Base-by-base conservation (phyloP, 1,140 invertebrate species). In the Drosophila serrata region DNA sequence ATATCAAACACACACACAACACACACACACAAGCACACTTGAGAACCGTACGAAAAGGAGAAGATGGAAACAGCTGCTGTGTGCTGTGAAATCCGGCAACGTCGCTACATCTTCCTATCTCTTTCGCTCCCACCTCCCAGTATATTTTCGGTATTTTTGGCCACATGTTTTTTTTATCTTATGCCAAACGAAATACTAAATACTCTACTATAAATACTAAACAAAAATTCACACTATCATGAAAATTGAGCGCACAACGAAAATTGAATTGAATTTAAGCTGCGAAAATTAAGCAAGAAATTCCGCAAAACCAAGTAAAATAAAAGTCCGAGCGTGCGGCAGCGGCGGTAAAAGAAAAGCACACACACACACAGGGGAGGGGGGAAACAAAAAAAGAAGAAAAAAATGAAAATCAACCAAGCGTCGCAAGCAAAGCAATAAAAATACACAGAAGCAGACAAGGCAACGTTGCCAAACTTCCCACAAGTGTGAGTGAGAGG, bases 231-330 rank as follows among this genome's bases (percentile, higher is more conserved):
- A 80, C 76, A 74, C 82, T 80, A 79, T 53, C 33, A 15, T 58
- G 64, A 82, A 87, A 80, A 84, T 80, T 84, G 61, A 68, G 77
- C 76, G 73, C 59, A 37, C 15, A 49, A 43, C 31, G 12, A 51
- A 74, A 84, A 80, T 87, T 86, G 64, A 82, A 90, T 80, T 81
- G 61, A 75, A 90, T 90, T 87, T 76, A 88, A 88, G 84, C 76
- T 68, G 51, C 63, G 46, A 88, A 90, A 90, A 84, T 85, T 79
- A 81, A 88, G 81, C 78, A 88, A 78, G 63, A 81, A 90, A 90
- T 87, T 87, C 85, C 84, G 63, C 59, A 73, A 56, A 64, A 19
- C 17, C 40, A 55, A 74, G 35, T 40, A 56, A 75, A 75, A 75
- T 74, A 75, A 58, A 76, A 76, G 42, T 27, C 45, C 51, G 15